These are phyloP conservation scores for Antechinus stuartii DNA, from an alignment of 2,113 vertebrate genomes.

Conservation along the genomic window DNA sequence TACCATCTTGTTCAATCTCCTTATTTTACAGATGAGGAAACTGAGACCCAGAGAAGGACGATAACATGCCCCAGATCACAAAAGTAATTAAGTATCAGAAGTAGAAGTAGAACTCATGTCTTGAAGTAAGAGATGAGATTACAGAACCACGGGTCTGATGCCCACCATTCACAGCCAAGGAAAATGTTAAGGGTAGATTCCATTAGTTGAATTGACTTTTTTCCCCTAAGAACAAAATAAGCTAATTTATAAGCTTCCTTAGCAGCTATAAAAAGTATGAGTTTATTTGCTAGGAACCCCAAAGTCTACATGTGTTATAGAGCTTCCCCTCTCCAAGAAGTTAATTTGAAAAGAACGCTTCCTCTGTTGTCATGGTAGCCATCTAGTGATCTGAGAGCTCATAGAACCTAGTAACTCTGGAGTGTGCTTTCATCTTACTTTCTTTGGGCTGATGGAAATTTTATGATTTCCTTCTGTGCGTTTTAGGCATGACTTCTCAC, in stretches of 20 bases:
- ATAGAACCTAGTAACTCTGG: conserved; percentile 62
- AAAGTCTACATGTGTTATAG: not conserved
- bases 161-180: not conserved
- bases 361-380: conserved; percentile 82
- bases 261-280: conserved; percentile 76
- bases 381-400: conserved; percentile 72
- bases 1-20: not conserved
- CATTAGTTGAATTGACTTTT: conserved; percentile 12
- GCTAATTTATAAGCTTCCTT: conserved; percentile 69
- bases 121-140: not conserved
- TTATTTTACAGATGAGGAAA: not conserved
- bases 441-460: conserved; percentile 82
- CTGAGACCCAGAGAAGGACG: not conserved
- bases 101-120: not conserved
- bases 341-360: conserved; percentile 83
- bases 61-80: not conserved
- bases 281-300: conserved; percentile 71
- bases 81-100: not conserved
- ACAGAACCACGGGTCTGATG: not conserved
- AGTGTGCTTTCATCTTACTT: conserved; percentile 78
- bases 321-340: conserved; percentile 70
- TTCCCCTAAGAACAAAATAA: conserved; percentile 46
- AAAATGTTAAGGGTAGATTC: conserved; percentile 63
- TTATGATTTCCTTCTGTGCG: conserved; percentile 72
- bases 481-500: conserved; percentile 77